Percentiles rank a stretch among this genome's conserved stretches.
Conservation (phyloP, 2,888 invertebrate species). For the Acrobasis suavella region DNA sequence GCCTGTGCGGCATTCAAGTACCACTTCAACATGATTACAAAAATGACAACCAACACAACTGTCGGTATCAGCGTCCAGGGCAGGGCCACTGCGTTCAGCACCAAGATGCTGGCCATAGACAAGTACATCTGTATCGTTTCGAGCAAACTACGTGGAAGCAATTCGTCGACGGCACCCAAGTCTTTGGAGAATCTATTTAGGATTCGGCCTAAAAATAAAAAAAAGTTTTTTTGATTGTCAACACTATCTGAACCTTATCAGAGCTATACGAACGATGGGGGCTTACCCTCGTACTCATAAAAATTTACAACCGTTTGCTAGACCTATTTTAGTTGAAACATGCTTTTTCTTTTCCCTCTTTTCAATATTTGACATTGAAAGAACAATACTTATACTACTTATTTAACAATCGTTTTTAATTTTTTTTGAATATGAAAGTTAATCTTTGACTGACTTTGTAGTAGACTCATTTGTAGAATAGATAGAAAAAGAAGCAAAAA, state of each 20-base stretch:
- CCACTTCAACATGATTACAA: conserved; percentile 84
- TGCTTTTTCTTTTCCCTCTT: too few relatives aligned
- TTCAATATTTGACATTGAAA: too few relatives aligned
- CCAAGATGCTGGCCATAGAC: conserved; percentile 58
- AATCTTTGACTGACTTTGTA: too few relatives aligned
- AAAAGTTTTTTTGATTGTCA: neutral
- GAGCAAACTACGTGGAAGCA: conserved; percentile 85
- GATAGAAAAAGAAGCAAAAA: conserved; percentile 25
- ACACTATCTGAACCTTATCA: too few relatives aligned
- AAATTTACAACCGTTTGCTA: too few relatives aligned
- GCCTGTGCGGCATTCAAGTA: conserved; percentile 89
- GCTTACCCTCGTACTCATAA: too few relatives aligned
- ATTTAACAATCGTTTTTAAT: too few relatives aligned
- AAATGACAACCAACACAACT: conserved; percentile 71
- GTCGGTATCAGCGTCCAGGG: conserved; percentile 73
- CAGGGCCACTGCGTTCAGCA: conserved; percentile 66
- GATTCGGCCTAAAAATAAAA: conserved; percentile 74
- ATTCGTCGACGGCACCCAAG: conserved; percentile 89
- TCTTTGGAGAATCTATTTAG: conserved; percentile 93
- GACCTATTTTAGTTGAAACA: too few relatives aligned
- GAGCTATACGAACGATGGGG: too few relatives aligned
- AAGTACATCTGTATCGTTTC: conserved; percentile 84
- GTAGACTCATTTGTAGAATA: too few relatives aligned
- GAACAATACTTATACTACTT: too few relatives aligned
- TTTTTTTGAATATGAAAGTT: too few relatives aligned